Percentiles rank a stretch among this genome's conserved stretches.
phyloP scores from a whole-genome alignment of 2,797 vertebrate species.

The Meriones psammophilus region DNA sequence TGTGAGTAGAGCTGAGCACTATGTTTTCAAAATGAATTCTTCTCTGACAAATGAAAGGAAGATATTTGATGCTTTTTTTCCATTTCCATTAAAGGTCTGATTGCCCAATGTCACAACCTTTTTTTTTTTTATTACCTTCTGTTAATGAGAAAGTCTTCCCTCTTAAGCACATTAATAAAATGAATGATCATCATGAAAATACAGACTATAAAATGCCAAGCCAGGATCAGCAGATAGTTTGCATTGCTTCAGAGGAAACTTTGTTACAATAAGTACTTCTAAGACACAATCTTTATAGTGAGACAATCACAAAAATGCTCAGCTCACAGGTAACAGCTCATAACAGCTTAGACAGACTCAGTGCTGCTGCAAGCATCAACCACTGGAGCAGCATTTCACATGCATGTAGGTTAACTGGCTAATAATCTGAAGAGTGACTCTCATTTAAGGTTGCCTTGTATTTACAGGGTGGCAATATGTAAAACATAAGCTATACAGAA shows the following conservation, averaged over 20 bases:
- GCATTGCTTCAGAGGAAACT: constrained; percentile 51
- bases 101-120: constrained; percentile 47
- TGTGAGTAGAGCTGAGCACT: constrained; percentile 56
- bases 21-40: constrained; percentile 41
- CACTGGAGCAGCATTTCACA: constrained; percentile 17
- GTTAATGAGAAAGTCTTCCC: constrained; percentile 65
- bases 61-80: constrained; percentile 22
- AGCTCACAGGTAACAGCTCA: not conserved
- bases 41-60: constrained; percentile 61
- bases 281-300: constrained; percentile 33
- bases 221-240: constrained; percentile 60
- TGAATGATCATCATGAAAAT: constrained; percentile 67
- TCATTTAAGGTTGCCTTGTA: constrained; percentile 56
- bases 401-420: not conserved
- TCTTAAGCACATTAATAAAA: constrained; percentile 75
- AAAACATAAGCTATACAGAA: not conserved
- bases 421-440: constrained; percentile 13
- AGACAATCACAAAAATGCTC: constrained; percentile 24
- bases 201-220: constrained; percentile 61
- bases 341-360: not conserved
- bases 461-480: not conserved
- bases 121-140: constrained; percentile 40
- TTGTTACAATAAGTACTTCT: constrained; percentile 56
- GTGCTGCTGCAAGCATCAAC: not conserved
- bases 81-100: constrained; percentile 64